phyloP scores from a whole-genome alignment of 2,113 vertebrate species.

The Esox niger region DNA sequence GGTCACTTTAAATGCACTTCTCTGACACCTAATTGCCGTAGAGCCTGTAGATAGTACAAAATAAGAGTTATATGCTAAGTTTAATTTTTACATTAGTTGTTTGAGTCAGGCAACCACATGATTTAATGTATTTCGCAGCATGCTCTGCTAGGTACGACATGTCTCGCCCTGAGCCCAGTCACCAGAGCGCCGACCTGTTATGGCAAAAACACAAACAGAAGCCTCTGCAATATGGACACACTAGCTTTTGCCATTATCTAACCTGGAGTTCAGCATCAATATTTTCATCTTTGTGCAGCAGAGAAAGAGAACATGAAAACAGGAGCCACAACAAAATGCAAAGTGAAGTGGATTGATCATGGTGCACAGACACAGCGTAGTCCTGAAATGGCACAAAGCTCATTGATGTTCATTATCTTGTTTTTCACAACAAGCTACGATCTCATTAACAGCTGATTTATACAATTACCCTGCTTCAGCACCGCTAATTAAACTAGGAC shows the following conservation, averaged over 20 bases:
- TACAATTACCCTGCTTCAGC: conserved; percentile 79
- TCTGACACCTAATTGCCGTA: conserved; percentile 62
- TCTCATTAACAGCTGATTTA: conserved; percentile 87
- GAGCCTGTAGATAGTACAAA: conserved; percentile 49
- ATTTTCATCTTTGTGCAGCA: neutral
- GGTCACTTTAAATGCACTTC: conserved; percentile 63
- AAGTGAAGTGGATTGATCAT: neutral
- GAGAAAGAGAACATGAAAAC: neutral
- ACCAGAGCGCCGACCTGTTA: conserved; percentile 30
- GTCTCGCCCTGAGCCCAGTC: conserved; percentile 36
- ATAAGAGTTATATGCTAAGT: conserved; percentile 61
- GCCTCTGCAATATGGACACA: conserved; percentile 20
- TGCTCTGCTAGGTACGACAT: conserved; percentile 44
- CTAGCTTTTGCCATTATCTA: conserved; percentile 24
- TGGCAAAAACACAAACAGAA: conserved; percentile 28
- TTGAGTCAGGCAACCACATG: conserved; percentile 50
- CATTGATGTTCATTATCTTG: conserved; percentile 75
- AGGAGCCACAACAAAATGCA: conserved; percentile 1
- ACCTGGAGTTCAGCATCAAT: conserved; percentile 23
- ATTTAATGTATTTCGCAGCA: conserved; percentile 64
- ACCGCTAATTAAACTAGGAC: conserved; percentile 85
- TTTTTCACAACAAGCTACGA: conserved; percentile 82
- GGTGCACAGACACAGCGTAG: conserved; percentile 1
- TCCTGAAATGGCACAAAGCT: conserved; percentile 38
- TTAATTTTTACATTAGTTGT: conserved; percentile 48